Conservation (phyloP, 2,113 vertebrate genomes). For the Pituophis catenifer region DNA sequence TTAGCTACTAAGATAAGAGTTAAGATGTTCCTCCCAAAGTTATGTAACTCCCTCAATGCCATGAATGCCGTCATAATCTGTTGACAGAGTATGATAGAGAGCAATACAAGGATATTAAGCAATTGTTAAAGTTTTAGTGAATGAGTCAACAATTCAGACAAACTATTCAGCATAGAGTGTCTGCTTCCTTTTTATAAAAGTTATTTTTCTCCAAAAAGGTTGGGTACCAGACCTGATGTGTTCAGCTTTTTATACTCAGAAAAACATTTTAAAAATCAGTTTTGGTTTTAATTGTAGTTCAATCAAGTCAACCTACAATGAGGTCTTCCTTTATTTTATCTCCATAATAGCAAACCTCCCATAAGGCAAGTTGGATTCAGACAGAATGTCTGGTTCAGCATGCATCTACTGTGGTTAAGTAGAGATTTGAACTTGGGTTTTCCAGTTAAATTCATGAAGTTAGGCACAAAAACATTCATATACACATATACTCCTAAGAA, state of each 20-base stretch:
- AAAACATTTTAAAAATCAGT: not conserved
- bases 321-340: not conserved
- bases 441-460: not conserved
- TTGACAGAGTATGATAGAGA: not conserved
- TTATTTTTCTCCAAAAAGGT: not conserved
- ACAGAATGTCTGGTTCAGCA: not conserved
- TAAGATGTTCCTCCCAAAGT: not conserved
- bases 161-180: not conserved
- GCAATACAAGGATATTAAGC: not conserved
- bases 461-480: not conserved
- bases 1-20: conserved; percentile 48
- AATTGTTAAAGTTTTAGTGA: not conserved
- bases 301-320: not conserved
- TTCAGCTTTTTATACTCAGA: not conserved
- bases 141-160: not conserved
- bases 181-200: not conserved
- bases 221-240: not conserved
- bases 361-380: not conserved
- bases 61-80: not conserved
- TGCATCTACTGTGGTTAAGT: not conserved
- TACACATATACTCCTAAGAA: not conserved
- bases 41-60: not conserved
- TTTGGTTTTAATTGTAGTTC: not conserved
- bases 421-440: not conserved
- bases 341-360: not conserved